Percentiles rank a stretch among this genome's conserved stretches.
These are phyloP conservation scores for Python bivittatus DNA, from an alignment of 2,113 vertebrate species.

Conservation along the genomic window DNA sequence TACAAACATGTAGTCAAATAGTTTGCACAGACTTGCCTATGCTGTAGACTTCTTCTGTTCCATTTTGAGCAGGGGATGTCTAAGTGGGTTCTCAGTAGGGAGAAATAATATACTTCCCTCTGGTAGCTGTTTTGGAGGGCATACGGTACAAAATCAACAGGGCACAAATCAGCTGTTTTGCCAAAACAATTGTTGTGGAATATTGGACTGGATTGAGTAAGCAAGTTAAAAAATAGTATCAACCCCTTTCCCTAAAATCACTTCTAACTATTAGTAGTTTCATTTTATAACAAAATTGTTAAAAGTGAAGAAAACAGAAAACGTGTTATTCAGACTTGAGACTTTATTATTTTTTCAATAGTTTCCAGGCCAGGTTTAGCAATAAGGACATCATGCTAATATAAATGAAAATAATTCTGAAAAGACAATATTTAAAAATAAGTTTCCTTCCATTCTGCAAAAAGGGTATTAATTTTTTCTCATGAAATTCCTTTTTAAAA, in stretches of 20 bases:
- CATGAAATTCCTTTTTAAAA: slow-evolving; percentile 64
- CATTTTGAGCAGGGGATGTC: neutral
- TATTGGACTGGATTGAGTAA: neutral
- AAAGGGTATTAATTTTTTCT: slow-evolving; percentile 50
- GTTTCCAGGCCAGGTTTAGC: slow-evolving; percentile 67
- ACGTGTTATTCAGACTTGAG: slow-evolving; percentile 63
- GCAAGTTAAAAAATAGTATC: neutral
- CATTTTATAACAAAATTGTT: slow-evolving; percentile 47
- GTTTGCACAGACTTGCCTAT: neutral
- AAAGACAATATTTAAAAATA: slow-evolving; percentile 62
- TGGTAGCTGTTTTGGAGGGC: neutral
- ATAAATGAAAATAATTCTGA: slow-evolving; percentile 62
- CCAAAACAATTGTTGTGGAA: neutral
- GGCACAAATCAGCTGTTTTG: neutral
- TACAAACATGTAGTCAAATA: neutral
- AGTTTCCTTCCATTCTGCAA: slow-evolving; percentile 66
- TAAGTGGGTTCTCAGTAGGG: neutral
- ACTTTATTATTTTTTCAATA: slow-evolving; percentile 73
- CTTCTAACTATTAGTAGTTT: slow-evolving; percentile 11
- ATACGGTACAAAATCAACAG: neutral
- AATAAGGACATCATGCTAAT: slow-evolving; percentile 71
- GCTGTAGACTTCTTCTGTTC: neutral
- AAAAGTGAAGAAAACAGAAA: slow-evolving; percentile 70
- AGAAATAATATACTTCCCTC: neutral
- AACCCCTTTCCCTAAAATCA: neutral